Percentiles rank a stretch among this genome's conserved stretches.
phyloP scores from a whole-genome alignment of 2,888 invertebrate species.

The Plemyria rubiginata region DNA sequence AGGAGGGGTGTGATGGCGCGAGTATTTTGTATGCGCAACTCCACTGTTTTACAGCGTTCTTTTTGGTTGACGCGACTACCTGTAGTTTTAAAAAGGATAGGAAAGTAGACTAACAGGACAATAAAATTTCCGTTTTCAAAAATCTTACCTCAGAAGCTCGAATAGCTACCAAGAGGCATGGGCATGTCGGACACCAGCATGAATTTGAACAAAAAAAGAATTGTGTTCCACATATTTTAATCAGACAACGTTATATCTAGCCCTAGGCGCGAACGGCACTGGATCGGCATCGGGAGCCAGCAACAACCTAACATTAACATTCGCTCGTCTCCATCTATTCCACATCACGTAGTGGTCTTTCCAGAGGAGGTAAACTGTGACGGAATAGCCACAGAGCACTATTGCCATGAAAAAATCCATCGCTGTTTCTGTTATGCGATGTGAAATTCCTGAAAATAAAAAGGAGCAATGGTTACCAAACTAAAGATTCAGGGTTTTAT shows the following conservation, averaged over 20 bases:
- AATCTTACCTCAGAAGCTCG: too few species aligned
- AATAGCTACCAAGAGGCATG: too few species aligned
- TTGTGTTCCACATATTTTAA: slow-evolving; percentile 44
- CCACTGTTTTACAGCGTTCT: too few species aligned
- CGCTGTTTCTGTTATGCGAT: slow-evolving; percentile 85
- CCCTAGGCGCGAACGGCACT: slow-evolving; percentile 72
- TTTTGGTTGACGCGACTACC: too few species aligned
- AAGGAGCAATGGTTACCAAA: slow-evolving; percentile 7
- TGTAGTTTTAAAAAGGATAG: too few species aligned
- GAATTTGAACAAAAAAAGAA: too few species aligned
- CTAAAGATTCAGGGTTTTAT: background rate
- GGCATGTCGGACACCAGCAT: too few species aligned
- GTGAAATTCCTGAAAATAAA: slow-evolving; percentile 72
- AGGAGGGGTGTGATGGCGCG: too few species aligned
- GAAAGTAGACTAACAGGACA: too few species aligned
- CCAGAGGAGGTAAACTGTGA: slow-evolving; percentile 86
- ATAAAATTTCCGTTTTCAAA: too few species aligned
- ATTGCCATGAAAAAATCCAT: slow-evolving; percentile 87
- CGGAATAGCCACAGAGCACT: slow-evolving; percentile 86
- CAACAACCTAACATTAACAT: slow-evolving; percentile 86
- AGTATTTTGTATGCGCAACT: too few species aligned
- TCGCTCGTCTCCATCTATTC: slow-evolving; percentile 88
- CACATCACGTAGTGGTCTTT: slow-evolving; percentile 88
- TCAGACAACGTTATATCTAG: slow-evolving; percentile 74
- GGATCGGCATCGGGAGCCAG: slow-evolving; percentile 81